Evolutionary conservation across 2,888 invertebrate genomes (phyloP).

Genomic region (Sacculina carcini): DNA sequence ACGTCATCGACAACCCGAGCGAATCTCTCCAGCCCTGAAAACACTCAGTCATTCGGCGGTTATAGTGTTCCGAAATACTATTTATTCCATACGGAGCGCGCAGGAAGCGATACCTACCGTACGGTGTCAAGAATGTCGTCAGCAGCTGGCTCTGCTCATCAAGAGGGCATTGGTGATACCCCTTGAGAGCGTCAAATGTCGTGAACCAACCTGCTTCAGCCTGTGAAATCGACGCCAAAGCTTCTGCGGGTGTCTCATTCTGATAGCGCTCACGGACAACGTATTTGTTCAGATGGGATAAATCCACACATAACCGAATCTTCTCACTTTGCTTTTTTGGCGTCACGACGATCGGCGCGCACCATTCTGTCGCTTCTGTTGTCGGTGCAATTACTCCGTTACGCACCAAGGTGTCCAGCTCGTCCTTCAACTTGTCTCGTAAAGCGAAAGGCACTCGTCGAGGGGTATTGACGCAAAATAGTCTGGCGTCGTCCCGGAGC

Average conservation of each 20-base stretch:
- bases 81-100: conserved; percentile 5
- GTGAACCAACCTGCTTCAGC: not conserved
- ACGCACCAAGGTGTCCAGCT: not conserved
- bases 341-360: conserved; percentile 8
- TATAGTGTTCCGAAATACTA: not conserved
- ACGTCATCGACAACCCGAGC: not conserved
- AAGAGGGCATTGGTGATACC: conserved; percentile 4
- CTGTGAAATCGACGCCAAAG: not conserved
- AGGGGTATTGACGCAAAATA: not conserved
- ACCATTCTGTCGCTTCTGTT: conserved; percentile 6
- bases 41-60: not conserved
- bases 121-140: conserved; percentile 9
- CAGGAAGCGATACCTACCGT: conserved; percentile 4
- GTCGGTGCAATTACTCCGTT: not conserved
- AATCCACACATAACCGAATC: conserved; percentile 5
- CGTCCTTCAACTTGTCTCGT: not conserved
- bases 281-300: not conserved
- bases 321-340: too few species aligned
- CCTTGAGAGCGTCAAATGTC: conserved; percentile 3
- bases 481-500: not conserved
- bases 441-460: not conserved
- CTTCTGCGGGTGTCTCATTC: not conserved
- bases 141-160: not conserved
- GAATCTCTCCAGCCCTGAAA: not conserved
- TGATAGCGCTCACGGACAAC: conserved; percentile 3